Evolutionary conservation across 1,140 invertebrate genomes (phyloP), one percentile per base, ranked within the genome.

Genomic region (Condylostylus longicornis): DNA sequence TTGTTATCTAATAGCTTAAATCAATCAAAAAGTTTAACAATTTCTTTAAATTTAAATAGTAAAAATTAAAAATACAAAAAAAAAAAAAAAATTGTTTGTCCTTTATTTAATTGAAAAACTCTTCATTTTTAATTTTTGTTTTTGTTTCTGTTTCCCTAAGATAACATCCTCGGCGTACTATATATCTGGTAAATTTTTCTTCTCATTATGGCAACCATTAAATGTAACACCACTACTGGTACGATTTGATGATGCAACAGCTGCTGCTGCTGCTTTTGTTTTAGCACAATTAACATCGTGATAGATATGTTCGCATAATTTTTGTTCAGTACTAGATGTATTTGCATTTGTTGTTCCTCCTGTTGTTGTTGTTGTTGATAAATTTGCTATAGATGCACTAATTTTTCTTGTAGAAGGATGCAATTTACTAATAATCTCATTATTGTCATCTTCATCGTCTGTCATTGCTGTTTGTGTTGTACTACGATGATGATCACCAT

Each of bases 151-250:
- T n/a, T 54, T 57, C 42, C 49, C 53, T 40, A 55, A 42, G 43
- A 58, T 58, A 42, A 58, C 54, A 42, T 58, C 51, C 51, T 58
- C 55, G 45, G 55, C 55, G 51, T 58, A 58, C 55, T 58, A 58
- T 51, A 58, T 58, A 38, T 58, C 55, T 48, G 55, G 55, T 40
- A 58, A 51, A 17, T 46, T 58, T 14, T 51, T 51, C 7, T 38
- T 42, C 43, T 10, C 44, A 9, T 15, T 10, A 13, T 14, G 33
- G 12, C 17, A 13, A n/a, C 10, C 14, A 13, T 27, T 27, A n/a
- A n/a, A 13, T n/a, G 10, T 9, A 31, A 8, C 17, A 15, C 17
- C 30, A 17, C 13, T 18, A 15, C 17, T 15, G 15, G 9, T 31
- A 9, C n/a, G 9, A 18, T 15, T 31, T 15, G 33, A 6, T 25